phyloP scores from a whole-genome alignment of 2,797 vertebrate genomes.

The Neosalanx taihuensis region DNA sequence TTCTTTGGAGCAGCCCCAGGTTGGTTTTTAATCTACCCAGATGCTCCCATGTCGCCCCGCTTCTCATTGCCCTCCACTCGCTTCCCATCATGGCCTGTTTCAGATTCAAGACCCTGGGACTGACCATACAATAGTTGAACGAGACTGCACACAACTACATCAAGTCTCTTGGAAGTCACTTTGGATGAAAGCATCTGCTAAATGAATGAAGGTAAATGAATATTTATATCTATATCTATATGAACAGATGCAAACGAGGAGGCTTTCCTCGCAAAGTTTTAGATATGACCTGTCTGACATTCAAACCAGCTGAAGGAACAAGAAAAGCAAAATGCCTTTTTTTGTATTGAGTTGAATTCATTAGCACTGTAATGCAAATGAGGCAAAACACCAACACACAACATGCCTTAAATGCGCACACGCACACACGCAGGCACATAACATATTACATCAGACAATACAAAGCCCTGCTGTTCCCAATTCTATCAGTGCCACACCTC shows the following conservation, averaged over 20 bases:
- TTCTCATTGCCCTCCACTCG: no score
- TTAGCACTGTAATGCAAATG: not conserved
- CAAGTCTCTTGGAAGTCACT: no score
- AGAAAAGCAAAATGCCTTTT: not conserved
- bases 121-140: no score
- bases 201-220: no score
- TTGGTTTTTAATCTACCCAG: no score
- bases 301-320: not conserved
- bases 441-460: not conserved
- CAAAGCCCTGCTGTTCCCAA: constrained; percentile 9
- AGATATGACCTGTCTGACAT: not conserved
- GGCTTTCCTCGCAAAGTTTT: not conserved
- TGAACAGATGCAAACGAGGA: not conserved
- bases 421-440: not conserved
- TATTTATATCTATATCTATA: no score
- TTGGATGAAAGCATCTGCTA: no score
- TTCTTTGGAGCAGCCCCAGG: no score
- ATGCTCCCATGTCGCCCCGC: no score
- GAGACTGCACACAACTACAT: no score
- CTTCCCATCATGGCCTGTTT: no score
- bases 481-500: constrained; percentile 3
- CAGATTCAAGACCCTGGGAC: no score
- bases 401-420: not conserved
- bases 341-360: constrained; percentile 4
- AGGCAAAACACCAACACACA: not conserved